A percentile compares a stretch with the other conserved stretches of the same genome.
Evolutionary conservation across 2,888 invertebrate species (phyloP).

Genomic region (Lepas anatifera): DNA sequence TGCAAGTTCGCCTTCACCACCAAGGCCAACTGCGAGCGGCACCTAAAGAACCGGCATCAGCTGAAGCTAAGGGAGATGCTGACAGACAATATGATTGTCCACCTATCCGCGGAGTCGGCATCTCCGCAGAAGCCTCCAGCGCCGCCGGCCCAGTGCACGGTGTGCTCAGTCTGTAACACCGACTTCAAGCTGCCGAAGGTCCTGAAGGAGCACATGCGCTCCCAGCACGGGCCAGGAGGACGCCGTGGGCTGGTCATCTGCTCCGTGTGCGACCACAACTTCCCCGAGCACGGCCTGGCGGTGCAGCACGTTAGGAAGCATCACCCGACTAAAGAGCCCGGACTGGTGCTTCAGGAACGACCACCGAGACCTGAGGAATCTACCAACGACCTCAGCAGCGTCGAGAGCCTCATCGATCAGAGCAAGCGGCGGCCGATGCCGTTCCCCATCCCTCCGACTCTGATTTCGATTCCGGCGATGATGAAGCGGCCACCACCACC

Average conservation of each 20-base stretch:
- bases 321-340: constrained; percentile 46
- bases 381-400: constrained; percentile 22
- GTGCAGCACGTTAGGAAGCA: constrained; percentile 63
- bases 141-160: constrained; percentile 30
- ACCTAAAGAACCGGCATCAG: constrained; percentile 79
- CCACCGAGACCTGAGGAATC: neutral
- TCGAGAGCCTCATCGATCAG: constrained; percentile 23
- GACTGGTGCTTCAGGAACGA: neutral
- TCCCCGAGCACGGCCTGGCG: constrained; percentile 62
- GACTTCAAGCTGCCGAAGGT: constrained; percentile 36
- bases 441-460: constrained; percentile 19
- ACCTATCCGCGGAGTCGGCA: constrained; percentile 64
- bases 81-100: constrained; percentile 73
- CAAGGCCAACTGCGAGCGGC: constrained; percentile 92
- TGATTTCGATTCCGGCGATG: constrained; percentile 1
- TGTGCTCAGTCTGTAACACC: constrained; percentile 36
- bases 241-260: constrained; percentile 54
- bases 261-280: constrained; percentile 81
- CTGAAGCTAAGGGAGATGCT: constrained; percentile 77
- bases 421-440: constrained; percentile 20
- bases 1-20: constrained; percentile 95
- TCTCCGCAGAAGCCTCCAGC: constrained; percentile 24
- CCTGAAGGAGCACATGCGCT: constrained; percentile 34
- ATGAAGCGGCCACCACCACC: constrained; percentile 9
- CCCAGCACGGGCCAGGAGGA: constrained; percentile 30